Evolutionary conservation across 2,888 invertebrate genomes (phyloP), one percentile per base, ranked within the genome.

Genomic region (Candidula unifasciata): DNA sequence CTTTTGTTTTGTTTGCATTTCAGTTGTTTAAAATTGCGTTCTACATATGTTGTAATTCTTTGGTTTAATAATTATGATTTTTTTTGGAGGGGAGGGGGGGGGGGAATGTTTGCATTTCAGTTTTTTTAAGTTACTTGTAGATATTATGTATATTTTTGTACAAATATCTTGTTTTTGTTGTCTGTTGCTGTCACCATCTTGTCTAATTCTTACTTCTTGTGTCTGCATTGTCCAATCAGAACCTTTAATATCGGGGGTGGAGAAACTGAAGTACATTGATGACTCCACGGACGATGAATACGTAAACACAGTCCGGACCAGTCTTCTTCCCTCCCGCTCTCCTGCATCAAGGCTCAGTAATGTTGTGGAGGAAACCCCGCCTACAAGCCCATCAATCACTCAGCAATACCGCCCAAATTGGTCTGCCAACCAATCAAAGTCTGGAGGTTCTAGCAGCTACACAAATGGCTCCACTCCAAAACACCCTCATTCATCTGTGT

Each of bases 191-290:
- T 52, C 77, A 57, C n/a, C 35, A 13, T 37, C 44, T 73, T 66
- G 44, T 44, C 66, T 74, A 64, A 78, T 30, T n/a, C 64, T 37
- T 16, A 24, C n/a, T 35, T 64, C 78, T 78, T 78, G 37, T 64
- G n/a, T 64, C 10, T 64, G 64, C 76, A 52, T 64, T 76, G 69
- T 35, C 74, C 44, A 71, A 60, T 69, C 86, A 87, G 86, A 86
- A 3, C 83, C 85, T 24, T 83, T 87, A 68, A 82, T 86, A 21
- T 88, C 87, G 68, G 89, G 86, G 35, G 64, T 86, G 35, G 88
- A 87, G 54, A 85, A 88, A 76, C 90, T 90, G 30, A 88, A 87
- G 52, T 90, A 88, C 85, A 91, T 91, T 27, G 91, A 91, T 82
- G 91, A 91, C 76, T 89, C 89, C 24, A 87, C 89, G 6, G 89